Base-by-base conservation (phyloP, 1,140 invertebrate species). In the Battus philenor region DNA sequence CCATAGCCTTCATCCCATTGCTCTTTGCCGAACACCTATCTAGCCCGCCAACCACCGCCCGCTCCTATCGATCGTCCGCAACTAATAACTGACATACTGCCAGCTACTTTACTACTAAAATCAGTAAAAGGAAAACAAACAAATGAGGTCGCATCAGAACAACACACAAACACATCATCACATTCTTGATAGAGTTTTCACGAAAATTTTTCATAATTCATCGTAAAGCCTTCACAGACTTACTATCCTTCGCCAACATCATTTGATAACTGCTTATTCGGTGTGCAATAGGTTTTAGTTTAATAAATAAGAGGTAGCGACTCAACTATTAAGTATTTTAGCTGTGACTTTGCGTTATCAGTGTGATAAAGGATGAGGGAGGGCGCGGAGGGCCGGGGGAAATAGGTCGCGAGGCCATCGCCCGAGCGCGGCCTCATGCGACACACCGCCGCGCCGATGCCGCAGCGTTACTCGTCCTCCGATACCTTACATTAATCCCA, bases 351-450 rank as follows among this genome's bases (percentile, higher is more conserved):
- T 26, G 59, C 60, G 62, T 72, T 74, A 74, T 74, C 67, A 68
- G 45, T 39, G 45, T 63, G 77, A 75, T 78, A 81, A 68, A 70
- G 62, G 48, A 65, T 54, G 61, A 50, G 62, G 54, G 63, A 54
- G 59, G 62, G 51, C 26, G 46, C 44, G 50, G 50, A 49, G 56
- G 41, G 52, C 55, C 39, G 62, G 62, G 66, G 68, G 63, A 79
- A 77, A 59, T 82, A 68, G 76, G 76, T 79, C 76, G 76, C 59
- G 72, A 50, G 74, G 70, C 65, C 74, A 76, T 64, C 69, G 73
- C 43, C 73, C 78, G 60, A 50, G 67, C 68, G 50, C 68, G 72
- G 67, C 68, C 73, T 67, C 59, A 51, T 54, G 54, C 51, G 54
- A 47, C 67, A 58, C 54, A 55, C 57, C 66, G 62, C 54, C 50